phyloP scores from a whole-genome alignment of 2,797 vertebrate genomes.

The Spheniscus humboldti region DNA sequence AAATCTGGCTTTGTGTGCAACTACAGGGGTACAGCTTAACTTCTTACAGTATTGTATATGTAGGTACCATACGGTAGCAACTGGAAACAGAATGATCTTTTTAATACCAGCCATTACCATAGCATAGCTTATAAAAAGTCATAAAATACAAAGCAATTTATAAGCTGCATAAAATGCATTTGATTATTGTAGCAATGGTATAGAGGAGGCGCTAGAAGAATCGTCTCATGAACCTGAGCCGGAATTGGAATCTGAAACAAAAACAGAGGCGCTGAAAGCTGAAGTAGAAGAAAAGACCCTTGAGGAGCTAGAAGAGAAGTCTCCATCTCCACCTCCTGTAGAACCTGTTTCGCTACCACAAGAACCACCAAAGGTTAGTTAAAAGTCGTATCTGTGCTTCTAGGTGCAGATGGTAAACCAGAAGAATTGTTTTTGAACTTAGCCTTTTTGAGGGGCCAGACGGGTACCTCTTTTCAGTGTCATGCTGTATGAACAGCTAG shows the following conservation, averaged over 20 bases:
- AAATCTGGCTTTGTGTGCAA: background rate
- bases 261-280: slow-evolving; percentile 85
- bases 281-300: slow-evolving; percentile 87
- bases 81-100: background rate
- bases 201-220: slow-evolving; percentile 92
- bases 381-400: background rate
- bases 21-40: background rate
- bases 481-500: background rate
- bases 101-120: background rate
- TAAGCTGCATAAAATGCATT: slow-evolving; percentile 8
- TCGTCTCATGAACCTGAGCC: slow-evolving; percentile 85
- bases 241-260: slow-evolving; percentile 87
- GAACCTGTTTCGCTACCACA: slow-evolving; percentile 87
- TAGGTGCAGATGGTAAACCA: background rate
- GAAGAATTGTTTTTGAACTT: background rate
- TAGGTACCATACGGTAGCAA: background rate
- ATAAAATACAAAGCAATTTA: background rate
- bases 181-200: slow-evolving; percentile 83
- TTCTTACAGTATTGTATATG: background rate
- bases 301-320: slow-evolving; percentile 90
- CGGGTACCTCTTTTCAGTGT: background rate
- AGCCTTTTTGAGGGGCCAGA: background rate
- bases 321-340: slow-evolving; percentile 84
- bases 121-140: background rate
- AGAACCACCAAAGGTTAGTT: slow-evolving; percentile 89